Conservation (phyloP, 35 echinoderm and acorn worm genomes). For the Heliocidaris tuberculata region DNA sequence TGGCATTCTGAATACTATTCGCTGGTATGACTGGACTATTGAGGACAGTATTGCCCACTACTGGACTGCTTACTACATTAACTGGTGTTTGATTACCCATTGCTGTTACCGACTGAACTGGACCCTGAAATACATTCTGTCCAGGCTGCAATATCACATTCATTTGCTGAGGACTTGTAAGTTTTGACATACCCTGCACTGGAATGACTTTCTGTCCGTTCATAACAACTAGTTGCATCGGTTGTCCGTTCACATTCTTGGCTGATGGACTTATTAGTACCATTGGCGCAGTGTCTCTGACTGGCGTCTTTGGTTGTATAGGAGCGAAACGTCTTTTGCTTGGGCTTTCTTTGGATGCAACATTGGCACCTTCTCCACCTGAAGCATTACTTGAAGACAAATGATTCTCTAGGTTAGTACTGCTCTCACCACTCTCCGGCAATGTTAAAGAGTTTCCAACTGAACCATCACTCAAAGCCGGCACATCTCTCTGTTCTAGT, state of each 20-base stretch:
- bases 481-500: constrained; percentile 42
- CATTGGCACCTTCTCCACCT: not conserved
- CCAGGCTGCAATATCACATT: constrained; percentile 34
- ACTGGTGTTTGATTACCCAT: constrained; percentile 17
- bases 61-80: constrained; percentile 45
- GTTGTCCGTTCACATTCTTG: constrained; percentile 47
- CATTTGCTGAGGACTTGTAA: constrained; percentile 31
- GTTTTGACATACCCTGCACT: constrained; percentile 17
- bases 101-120: not conserved
- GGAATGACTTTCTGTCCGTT: constrained; percentile 55
- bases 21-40: constrained; percentile 16
- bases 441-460: constrained; percentile 5
- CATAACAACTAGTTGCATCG: constrained; percentile 30
- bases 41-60: constrained; percentile 34
- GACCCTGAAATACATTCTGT: constrained; percentile 32
- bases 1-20: constrained; percentile 26
- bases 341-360: constrained; percentile 79
- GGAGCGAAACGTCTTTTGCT: constrained; percentile 82
- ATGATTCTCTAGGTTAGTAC: constrained; percentile 26
- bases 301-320: constrained; percentile 88
- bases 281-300: constrained; percentile 47
- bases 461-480: not conserved
- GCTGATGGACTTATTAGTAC: constrained; percentile 42
- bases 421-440: constrained; percentile 18
- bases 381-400: constrained; percentile 18